Base-by-base conservation (phyloP, 2,888 invertebrate species). In the Seira ritae region DNA sequence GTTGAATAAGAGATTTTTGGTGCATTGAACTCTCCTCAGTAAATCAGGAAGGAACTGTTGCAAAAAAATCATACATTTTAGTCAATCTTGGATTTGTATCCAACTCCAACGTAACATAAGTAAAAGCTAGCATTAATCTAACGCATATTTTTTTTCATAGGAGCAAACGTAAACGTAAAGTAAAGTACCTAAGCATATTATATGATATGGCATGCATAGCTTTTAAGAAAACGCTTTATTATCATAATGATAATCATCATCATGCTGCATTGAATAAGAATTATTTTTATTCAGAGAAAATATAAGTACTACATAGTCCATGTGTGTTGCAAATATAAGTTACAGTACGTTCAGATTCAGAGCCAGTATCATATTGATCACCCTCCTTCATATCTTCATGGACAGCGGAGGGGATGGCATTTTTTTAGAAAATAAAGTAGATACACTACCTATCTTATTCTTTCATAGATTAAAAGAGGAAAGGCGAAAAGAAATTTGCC, bases 1-100 rank as follows among this genome's bases (percentile, higher is more conserved):
- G 42, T 42, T 12, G 42, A 42, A 6, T 42, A 8, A 12, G 42
- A 42, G 42, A 42, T 8, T 42, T 31, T 75, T 42, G 80, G 80
- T 80, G 74, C 80, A 80, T 80, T 80, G 80, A 80, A 80, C 80
- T 75, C 75, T 69, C 42, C 12, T 12, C 6, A 42, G 79, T 37
- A 74, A 80, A 80, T 80, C 75, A 80, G 80, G 80, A 80, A 80
- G 80, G 80, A 80, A 80, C 74, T 80, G 10, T 8, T 66, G 66
- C 66, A 66, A 20, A 60, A 17, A 60, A 4, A 10, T 12, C 17
- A 60, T 8, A 66, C 20, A 20, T 66, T 66, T 20, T 20, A 22
- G 4, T n/a, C 6, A 42, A 42, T 10, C 6, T 10, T 6, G 12
- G 60, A 60, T 12, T 60, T n/a, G n/a, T 4, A 60, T 60, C 17